Evolutionary conservation across 1,140 invertebrate genomes (phyloP).

Genomic region (Tetragonula clypearis): DNA sequence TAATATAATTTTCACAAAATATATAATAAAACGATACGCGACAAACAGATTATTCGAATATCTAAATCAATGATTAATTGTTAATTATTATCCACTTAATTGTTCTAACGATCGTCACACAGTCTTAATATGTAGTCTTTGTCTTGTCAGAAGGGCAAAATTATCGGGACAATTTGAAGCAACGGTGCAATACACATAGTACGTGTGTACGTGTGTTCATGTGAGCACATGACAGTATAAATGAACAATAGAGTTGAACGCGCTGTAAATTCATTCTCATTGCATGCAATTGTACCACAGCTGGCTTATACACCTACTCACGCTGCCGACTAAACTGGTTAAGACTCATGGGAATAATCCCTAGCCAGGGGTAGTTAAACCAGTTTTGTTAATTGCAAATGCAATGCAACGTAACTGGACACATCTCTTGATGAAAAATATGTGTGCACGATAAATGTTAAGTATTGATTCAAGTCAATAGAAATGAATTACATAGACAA

Average conservation of each 20-base stretch:
- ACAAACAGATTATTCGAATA: neutral
- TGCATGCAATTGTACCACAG: constrained; percentile 16
- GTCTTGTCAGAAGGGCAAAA: neutral
- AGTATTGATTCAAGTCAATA: neutral
- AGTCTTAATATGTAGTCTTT: neutral
- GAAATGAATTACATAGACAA: neutral
- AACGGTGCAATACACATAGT: too few relatives aligned
- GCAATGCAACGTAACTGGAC: neutral
- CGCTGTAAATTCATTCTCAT: constrained; percentile 6
- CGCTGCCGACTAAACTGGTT: constrained; percentile 6
- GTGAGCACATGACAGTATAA: neutral
- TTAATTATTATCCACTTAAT: constrained; percentile 10
- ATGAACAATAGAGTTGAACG: neutral
- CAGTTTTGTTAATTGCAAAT: constrained; percentile 23
- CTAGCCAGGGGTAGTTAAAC: constrained; percentile 18
- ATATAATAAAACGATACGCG: neutral
- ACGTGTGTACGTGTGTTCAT: neutral
- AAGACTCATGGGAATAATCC: constrained; percentile 28
- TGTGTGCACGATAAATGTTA: neutral
- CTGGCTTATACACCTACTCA: constrained; percentile 3
- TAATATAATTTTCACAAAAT: too few relatives aligned
- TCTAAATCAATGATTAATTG: neutral
- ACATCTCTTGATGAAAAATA: neutral
- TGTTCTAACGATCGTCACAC: neutral
- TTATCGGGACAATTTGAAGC: neutral